Percentiles rank a stretch among this genome's conserved stretches.
These are phyloP conservation scores for Drosophila busckii DNA, from an alignment of 1,140 invertebrate genomes.

Conservation along the genomic window DNA sequence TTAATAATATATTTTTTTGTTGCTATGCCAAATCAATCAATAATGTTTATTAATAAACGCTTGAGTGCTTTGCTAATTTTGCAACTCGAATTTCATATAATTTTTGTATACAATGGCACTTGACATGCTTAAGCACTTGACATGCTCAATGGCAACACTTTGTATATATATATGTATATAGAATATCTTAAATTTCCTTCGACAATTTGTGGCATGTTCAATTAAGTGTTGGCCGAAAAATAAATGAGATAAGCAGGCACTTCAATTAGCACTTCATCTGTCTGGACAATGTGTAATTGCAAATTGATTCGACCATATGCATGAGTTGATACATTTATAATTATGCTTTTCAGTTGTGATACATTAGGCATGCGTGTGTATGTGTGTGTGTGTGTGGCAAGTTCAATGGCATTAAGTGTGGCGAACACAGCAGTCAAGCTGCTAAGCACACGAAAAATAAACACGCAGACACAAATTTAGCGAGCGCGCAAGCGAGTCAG, in stretches of 20 bases:
- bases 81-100: constrained; percentile 14
- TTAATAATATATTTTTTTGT: too few species aligned
- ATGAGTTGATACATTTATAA: constrained; percentile 71
- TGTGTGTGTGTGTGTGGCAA: background rate
- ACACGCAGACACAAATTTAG: too few species aligned
- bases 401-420: constrained; percentile 46
- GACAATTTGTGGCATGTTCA: constrained; percentile 61
- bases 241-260: constrained; percentile 36
- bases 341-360: constrained; percentile 56
- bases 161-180: too few species aligned
- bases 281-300: constrained; percentile 42
- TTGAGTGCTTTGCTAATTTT: background rate
- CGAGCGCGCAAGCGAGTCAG: background rate
- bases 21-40: too few species aligned
- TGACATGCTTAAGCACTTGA: constrained; percentile 51
- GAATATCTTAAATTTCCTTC: too few species aligned
- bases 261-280: constrained; percentile 68
- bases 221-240: constrained; percentile 61
- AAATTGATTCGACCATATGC: constrained; percentile 71
- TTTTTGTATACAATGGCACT: constrained; percentile 31
- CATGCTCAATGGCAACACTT: too few species aligned
- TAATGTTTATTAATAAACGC: too few species aligned
- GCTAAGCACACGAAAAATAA: constrained; percentile 19
- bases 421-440: constrained; percentile 15
- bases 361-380: constrained; percentile 3